Base-by-base conservation (phyloP, 2,888 invertebrate species). In the Myopa testacea region DNA sequence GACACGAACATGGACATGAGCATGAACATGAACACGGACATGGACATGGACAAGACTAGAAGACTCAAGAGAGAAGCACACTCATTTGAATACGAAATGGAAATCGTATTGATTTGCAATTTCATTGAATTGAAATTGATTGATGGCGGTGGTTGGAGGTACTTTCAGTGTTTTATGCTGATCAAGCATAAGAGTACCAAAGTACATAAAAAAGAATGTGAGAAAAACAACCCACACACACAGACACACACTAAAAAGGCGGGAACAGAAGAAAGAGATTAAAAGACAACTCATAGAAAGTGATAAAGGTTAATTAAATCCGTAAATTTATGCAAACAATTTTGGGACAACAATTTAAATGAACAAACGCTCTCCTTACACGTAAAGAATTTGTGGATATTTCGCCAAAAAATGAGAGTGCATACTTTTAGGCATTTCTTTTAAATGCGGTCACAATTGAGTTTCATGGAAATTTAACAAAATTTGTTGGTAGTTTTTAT, bases 101-200 rank as follows among this genome's bases (percentile, higher is more conserved):
- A 73, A 73, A 73, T 62, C 62, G 62, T 70, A 55, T 58, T 52
- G 52, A 70, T 72, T 72, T 72, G 26, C 62, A 62, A 5, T 75
- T 75, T 67, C 16, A 58, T 38, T 67, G 67, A 75, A 75, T 75
- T 65, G 74, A 40, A 45, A 73, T 73, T 63, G 63, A 63, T 73
- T 62, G 45, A 45, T 63, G 45, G 63, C 19, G 52, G 37, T 52
- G 34, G 16, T 16, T 6, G 62, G 62, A 8, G 62, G 5, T 14
- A n/a, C 58, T 40, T 69, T 50, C 50, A 50, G 14, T 69, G 50
- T 10, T 69, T 69, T 69, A 26, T 69, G 69, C 50, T 69, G 50
- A 69, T 26, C 50, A 69, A 69, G 52, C 26, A 52, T 12, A 69
- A n/a, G 16, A 55, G 10, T 12, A 55, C n/a, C 10, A 16, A 40